These are phyloP conservation scores for Scotopteryx bipunctaria DNA, from an alignment of 2,888 invertebrate genomes.

Conservation along the genomic window DNA sequence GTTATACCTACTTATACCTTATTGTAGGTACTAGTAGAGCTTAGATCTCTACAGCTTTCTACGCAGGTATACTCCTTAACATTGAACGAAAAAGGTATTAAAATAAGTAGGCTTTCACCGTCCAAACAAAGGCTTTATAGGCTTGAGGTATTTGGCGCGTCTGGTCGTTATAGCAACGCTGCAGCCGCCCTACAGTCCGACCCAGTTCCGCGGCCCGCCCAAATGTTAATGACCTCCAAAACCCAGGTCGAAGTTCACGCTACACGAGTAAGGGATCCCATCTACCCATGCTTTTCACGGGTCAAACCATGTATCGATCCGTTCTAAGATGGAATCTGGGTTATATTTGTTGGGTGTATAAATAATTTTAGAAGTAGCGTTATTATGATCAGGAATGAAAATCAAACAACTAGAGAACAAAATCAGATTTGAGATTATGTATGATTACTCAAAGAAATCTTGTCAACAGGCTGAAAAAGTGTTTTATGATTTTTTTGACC, in stretches of 20 bases:
- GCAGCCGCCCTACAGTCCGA: constrained; percentile 67
- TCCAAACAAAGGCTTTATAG: constrained; percentile 42
- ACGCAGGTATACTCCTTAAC: too few relatives aligned
- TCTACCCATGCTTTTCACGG: constrained; percentile 66
- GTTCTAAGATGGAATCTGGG: constrained; percentile 71
- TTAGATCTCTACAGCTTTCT: too few relatives aligned
- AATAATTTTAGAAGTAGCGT: constrained; percentile 1
- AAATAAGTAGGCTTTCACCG: not conserved
- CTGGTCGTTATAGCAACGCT: constrained; percentile 68
- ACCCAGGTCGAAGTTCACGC: constrained; percentile 82
- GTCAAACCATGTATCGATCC: constrained; percentile 79
- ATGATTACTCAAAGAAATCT: too few relatives aligned
- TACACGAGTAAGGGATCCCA: constrained; percentile 76
- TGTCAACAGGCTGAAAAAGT: too few relatives aligned
- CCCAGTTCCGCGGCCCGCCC: constrained; percentile 70
- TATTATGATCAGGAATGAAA: too few relatives aligned
- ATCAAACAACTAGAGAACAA: too few relatives aligned
- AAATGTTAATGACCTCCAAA: constrained; percentile 84
- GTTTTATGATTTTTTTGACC: too few relatives aligned
- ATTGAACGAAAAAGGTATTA: not conserved
- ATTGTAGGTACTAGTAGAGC: too few relatives aligned
- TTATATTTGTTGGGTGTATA: constrained; percentile 43
- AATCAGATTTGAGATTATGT: too few relatives aligned
- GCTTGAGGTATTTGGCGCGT: constrained; percentile 50
- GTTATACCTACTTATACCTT: too few relatives aligned